Evolutionary conservation across 2,888 invertebrate species (phyloP).

Genomic region (Dicyrtoma fusca): DNA sequence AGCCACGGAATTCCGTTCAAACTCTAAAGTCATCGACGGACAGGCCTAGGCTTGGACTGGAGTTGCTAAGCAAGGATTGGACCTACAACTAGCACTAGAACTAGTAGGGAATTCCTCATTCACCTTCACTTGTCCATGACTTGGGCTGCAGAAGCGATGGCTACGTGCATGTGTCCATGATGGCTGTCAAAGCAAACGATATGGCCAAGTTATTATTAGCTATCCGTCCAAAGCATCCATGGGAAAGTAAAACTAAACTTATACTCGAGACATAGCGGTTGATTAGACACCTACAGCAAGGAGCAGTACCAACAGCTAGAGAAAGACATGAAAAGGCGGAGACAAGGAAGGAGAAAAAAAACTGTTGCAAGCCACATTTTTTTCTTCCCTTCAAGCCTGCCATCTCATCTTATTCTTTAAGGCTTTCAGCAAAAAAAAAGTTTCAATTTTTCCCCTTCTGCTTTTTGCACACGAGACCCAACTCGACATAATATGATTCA

Average conservation of each 20-base stretch:
- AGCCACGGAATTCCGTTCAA: no score
- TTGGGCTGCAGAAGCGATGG: no score
- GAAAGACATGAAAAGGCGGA: background rate
- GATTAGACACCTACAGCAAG: background rate
- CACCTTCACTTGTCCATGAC: background rate
- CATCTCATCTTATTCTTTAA: constrained; percentile 14
- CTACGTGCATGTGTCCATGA: background rate
- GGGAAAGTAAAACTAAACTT: background rate
- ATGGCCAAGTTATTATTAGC: background rate
- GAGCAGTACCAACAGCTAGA: background rate
- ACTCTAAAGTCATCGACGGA: no score
- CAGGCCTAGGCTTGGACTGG: no score
- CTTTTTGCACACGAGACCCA: constrained; percentile 36
- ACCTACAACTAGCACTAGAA: no score
- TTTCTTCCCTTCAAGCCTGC: constrained; percentile 5
- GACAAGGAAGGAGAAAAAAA: background rate
- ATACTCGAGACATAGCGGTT: no score
- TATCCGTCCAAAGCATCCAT: constrained; percentile 3
- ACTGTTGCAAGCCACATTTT: constrained; percentile 23
- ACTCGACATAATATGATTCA: constrained; percentile 37
- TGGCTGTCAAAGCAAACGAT: constrained; percentile 13
- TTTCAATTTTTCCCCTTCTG: constrained; percentile 23
- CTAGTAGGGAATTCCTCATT: no score
- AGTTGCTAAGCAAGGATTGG: no score
- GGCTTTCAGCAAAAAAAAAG: constrained; percentile 6